phyloP scores from a whole-genome alignment of 2,113 vertebrate species.

The Capreolus pygargus region DNA sequence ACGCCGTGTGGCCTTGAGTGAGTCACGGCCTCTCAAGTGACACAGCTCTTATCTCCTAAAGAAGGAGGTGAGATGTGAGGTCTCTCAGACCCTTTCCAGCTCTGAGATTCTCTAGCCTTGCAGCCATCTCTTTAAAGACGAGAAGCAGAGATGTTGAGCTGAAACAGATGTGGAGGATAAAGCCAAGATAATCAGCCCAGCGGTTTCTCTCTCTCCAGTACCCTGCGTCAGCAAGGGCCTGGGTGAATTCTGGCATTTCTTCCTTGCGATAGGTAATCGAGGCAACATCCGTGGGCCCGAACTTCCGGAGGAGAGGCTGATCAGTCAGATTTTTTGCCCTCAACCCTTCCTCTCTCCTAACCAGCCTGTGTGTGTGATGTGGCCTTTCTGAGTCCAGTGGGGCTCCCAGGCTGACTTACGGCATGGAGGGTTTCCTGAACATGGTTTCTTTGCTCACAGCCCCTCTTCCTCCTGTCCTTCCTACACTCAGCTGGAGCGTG shows the following conservation, averaged over 20 bases:
- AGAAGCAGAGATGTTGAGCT: constrained; percentile 47
- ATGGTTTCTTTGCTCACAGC: background rate
- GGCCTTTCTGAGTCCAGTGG: background rate
- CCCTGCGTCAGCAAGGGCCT: constrained; percentile 43
- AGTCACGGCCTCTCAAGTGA: background rate
- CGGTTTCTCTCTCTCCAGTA: background rate
- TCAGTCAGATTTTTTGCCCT: background rate
- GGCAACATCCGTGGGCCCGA: constrained; percentile 14
- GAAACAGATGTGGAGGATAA: constrained; percentile 47
- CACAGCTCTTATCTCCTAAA: background rate
- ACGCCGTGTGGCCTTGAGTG: background rate
- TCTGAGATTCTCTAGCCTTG: background rate
- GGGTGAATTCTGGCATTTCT: constrained; percentile 28
- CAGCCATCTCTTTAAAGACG: constrained; percentile 48
- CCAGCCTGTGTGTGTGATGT: fast-evolving
- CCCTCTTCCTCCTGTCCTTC: background rate
- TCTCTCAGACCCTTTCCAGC: background rate
- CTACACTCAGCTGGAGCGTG: background rate
- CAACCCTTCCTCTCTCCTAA: background rate
- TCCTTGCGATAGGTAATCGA: constrained; percentile 48
- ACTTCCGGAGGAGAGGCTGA: constrained; percentile 25
- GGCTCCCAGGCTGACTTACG: background rate
- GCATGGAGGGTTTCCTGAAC: background rate
- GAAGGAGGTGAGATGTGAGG: background rate
- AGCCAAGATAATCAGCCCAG: constrained; percentile 57